These are phyloP conservation scores for Beaufortia kweichowensis DNA, from an alignment of 2,113 vertebrate genomes.

Conservation along the genomic window DNA sequence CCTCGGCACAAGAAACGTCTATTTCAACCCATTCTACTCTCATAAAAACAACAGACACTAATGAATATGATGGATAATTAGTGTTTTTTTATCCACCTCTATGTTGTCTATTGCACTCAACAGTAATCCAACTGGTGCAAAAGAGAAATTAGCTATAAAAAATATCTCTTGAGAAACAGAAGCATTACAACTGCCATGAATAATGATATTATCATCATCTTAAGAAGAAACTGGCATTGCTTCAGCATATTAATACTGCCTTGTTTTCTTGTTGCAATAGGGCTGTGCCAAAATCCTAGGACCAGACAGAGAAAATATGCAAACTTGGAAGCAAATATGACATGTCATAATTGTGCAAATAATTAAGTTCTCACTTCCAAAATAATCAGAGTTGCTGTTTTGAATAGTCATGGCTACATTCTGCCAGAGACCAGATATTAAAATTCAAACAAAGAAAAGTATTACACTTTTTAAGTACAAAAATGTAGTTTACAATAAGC, in stretches of 20 bases:
- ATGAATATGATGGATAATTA: slow-evolving; percentile 47
- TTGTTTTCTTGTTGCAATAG: background rate
- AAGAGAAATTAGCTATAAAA: background rate
- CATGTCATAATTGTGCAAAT: no score
- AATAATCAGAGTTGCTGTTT: no score
- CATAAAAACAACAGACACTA: slow-evolving; percentile 37
- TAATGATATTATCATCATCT: slow-evolving; percentile 34
- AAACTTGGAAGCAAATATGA: background rate
- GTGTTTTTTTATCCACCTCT: slow-evolving; percentile 8
- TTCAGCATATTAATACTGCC: background rate
- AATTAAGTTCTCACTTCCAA: no score
- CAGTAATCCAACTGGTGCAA: background rate
- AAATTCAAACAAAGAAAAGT: no score
- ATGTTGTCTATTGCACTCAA: slow-evolving; percentile 19
- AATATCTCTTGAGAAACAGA: slow-evolving; percentile 9
- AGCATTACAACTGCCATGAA: background rate
- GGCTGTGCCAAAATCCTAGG: background rate
- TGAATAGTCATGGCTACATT: no score
- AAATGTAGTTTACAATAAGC: no score
- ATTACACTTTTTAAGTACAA: no score
- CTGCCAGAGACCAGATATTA: no score
- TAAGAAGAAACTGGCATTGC: slow-evolving; percentile 5
- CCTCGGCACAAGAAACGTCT: no score
- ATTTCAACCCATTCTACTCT: slow-evolving; percentile 24
- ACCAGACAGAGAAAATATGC: background rate